Base-by-base conservation (phyloP, 2,888 invertebrate genomes). In the Parnassius glacialis region DNA sequence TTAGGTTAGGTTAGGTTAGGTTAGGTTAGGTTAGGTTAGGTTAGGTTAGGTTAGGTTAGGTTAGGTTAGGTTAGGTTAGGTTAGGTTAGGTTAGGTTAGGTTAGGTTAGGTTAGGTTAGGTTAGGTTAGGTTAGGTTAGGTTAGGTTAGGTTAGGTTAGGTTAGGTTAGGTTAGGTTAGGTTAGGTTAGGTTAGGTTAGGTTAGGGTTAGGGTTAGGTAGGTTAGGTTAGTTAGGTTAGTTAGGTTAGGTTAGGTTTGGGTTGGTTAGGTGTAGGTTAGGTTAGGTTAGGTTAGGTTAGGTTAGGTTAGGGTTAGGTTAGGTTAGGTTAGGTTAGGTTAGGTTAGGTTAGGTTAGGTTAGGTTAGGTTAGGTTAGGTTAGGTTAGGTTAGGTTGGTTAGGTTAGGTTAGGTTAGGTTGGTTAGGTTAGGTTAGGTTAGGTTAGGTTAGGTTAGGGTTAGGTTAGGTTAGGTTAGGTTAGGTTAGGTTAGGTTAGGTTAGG, bases 151-250 rank as follows among this genome's bases (percentile, higher is more conserved):
- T 66, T 66, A 67, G 69, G 69, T 68, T 68, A 67, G 71, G 70
- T 68, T 71, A 67, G 69, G 70, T 68, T 70, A 67, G 68, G 69
- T 69, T 72, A 68, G 68, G 71, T 69, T 72, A 68, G 70, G 69
- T 69, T 71, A 68, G 69, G 69, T 69, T 68, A 67, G 68, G 69
- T 69, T 69, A 65, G 69, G 70, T 69, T 72, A 70, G 69, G 70
- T 68, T 70, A 69, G 67, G 68, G 68, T 70, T 72, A 68, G 25
- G 68, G 71, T 69, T 72, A 68, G 70, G 69, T 71, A 67, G 68
- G 44, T 66, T 68, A 67, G 69, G 68, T 68, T 68, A 68, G 69
- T 68, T 68, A 68, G 68, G 70, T 68, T 70, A 68, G 69, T 67
- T 68, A 68, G 66, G 69, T 67, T 69, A 66, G 65, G 66, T 67